Base-by-base conservation (phyloP, 2,888 invertebrate species). In the Callinectes sapidus region DNA sequence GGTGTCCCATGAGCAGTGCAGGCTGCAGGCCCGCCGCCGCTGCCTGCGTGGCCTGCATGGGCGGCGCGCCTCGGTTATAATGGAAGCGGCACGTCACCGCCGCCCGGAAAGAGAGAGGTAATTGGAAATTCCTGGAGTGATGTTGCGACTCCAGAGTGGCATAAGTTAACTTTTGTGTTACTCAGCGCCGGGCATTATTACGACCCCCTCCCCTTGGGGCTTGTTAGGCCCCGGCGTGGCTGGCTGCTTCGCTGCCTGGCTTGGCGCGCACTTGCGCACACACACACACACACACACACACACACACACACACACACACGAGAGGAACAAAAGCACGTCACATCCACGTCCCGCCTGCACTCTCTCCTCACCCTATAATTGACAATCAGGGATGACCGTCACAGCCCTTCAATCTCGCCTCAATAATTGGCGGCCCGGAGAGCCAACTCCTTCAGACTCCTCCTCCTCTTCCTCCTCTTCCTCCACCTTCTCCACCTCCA, bases 81-180 rank as follows among this genome's bases (percentile, higher is more conserved):
- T 90, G 85, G 90, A 85, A 48, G 32, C 61, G n/a, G 81, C 90
- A 90, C 90, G 90, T 90, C 90, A 85, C 81, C 85, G 54, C 90
- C 18, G 39, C 48, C 90, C 90, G 87, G 91, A 88, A 87, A 91
- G 92, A 89, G 89, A 77, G 91, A 91, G 91, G 85, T 89, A 89
- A 92, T 91, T 91, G 91, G 87, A 88, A 71, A 88, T 91, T 87
- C 88, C 88, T 87, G 87, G 88, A 88, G 91, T 87, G 91, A 91
- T 91, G 91, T 61, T 71, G 81, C 77, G 91, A 88, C 71, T 87
- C 66, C 48, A 18, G 87, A 88, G 77, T 54, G 77, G 87, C 91
- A 91, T 91, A 88, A 88, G 88, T 88, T 88, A 91, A 87, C 87
- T 88, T 91, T 91, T 87, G 88, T 87, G 77, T 81, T 90, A 90